Evolutionary conservation across 1,140 invertebrate genomes (phyloP), one percentile per base, ranked within the genome.

Genomic region (Drosophila kohkoa): DNA sequence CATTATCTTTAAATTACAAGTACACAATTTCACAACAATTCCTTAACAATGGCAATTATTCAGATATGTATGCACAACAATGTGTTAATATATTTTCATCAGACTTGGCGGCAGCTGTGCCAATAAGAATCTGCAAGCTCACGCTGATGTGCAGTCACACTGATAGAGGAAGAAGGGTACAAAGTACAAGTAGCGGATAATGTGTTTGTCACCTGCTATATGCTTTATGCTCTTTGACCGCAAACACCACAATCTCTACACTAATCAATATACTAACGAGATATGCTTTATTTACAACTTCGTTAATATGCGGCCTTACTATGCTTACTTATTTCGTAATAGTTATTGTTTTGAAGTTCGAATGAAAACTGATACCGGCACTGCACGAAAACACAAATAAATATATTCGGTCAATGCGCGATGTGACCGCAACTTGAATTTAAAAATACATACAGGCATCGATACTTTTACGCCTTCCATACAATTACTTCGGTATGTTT

Each of bases 301-400:
- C 15, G 5, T 51, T 8, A 35, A 5, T 49, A 15, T 35, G 11
- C 16, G 28, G 2, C 2, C 25, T 67, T 25, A 13, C 46, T 64
- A 54, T 43, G 73, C 85, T 89, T 88, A 88, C 83, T 89, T 83
- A 70, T 83, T 62, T 78, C 63, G 81, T 83, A 88, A 77, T 80
- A 25, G 51, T 51, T 43, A 3, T 28, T 60, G 38, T 59, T 67
- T 58, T 52, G 52, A 49, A 48, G 46, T 20, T 65, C 49, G 69
- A 79, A 67, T 54, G 15, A 60, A 72, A 87, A 88, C 82, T 88
- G 76, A 11, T 60, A 52, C 82, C 83, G 80, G 83, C 68, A 30
- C 51, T 32, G 11, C 3, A 10, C n/a, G 25, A 28, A 38, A 52
- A 48, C 64, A 52, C 43, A 55, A 66, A 71, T 78, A 71, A 71